Percentiles rank a stretch among this genome's conserved stretches.
phyloP scores from a whole-genome alignment of 2,113 vertebrate species.

The Calyptommatus sinebrachiatus region DNA sequence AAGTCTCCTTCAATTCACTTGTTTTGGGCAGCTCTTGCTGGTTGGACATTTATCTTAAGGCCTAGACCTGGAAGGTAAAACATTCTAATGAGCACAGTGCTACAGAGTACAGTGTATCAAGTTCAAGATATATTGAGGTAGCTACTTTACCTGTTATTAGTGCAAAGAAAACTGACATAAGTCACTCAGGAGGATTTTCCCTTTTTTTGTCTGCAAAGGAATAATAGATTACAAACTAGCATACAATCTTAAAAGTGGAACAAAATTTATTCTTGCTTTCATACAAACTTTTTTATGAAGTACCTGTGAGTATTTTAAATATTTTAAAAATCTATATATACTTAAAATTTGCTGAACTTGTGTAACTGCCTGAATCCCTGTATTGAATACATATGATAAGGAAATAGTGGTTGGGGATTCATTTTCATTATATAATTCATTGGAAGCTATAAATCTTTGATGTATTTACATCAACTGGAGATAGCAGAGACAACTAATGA shows the following conservation, averaged over 20 bases:
- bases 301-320: no score
- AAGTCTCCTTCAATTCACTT: slow-evolving; percentile 8
- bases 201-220: not conserved
- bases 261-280: not conserved
- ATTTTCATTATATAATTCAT: no score
- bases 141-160: not conserved
- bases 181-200: not conserved
- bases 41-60: not conserved
- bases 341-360: no score
- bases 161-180: not conserved
- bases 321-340: no score
- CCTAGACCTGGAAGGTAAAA: not conserved
- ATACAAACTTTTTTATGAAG: no score
- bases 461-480: no score
- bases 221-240: not conserved
- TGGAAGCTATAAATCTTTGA: no score
- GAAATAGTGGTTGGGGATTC: no score
- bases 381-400: no score
- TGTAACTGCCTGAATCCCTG: no score
- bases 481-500: no score
- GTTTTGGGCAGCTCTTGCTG: not conserved
- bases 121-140: not conserved
- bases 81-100: not conserved
- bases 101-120: not conserved
- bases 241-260: not conserved